Base-by-base conservation (phyloP, 2,797 vertebrate species). In the Enteromius unitaeniatus region DNA sequence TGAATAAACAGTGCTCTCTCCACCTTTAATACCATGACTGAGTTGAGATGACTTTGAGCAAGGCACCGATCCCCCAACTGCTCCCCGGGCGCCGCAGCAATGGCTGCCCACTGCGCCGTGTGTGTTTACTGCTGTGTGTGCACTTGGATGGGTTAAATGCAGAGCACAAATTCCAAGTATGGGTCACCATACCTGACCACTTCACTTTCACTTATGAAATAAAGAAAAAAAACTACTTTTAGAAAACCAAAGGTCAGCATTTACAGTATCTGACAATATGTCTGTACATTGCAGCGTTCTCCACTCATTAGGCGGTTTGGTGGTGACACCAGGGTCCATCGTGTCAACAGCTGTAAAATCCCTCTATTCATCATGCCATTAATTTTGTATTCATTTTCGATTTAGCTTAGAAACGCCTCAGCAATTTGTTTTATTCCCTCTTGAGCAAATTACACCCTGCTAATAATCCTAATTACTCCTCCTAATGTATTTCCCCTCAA, bases 391-490 rank as follows among this genome's bases (percentile, higher is more conserved):
- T 89, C 69, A 62, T 89, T 91, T 88, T 84, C 78, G 78, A 74
- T 91, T 89, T 89, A 82, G 53, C 87, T 90, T 82, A 67, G 76
- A 89, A 90, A 86, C 70, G 77, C 90, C 86, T 86, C 86, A 86
- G 89, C 91, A 91, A 91, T 92, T 94, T 92, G 86, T 92, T 92
- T 89, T 87, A 90, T 90, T 92, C 91, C 90, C 92, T 84, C 86
- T 88, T 87, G 91, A 92, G 91, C 92, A 89, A 92, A 93, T 92
- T 89, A 92, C 77, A 74, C 87, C 90, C 88, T 86, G 85, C 86
- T 92, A 93, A 93, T 93, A 91, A 92, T 91, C 89, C 89, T 92
- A 93, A 94, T 94, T 93, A 93, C 87, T 90, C 92, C 86, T 88
- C 84, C 87, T 92, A 92, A 92, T 92, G 89, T 87, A 86, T 86